phyloP scores from a whole-genome alignment of 2,888 invertebrate species.

The Dromius quadrimaculatus region DNA sequence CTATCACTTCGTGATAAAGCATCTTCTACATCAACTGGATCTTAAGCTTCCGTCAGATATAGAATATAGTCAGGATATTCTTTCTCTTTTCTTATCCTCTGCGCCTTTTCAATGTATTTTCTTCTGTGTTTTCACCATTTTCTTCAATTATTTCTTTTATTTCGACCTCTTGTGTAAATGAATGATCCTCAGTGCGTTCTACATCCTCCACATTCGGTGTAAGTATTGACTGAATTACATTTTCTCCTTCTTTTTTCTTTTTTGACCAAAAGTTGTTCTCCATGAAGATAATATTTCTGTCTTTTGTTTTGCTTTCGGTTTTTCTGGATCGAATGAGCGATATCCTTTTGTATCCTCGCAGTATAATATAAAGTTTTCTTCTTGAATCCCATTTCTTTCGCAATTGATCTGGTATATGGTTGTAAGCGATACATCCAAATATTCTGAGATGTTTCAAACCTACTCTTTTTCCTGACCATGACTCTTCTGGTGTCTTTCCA shows the following conservation, averaged over 20 bases:
- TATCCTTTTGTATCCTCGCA: slow-evolving; percentile 57
- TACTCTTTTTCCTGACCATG: slow-evolving; percentile 54
- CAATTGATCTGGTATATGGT: slow-evolving; percentile 52
- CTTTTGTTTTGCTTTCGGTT: slow-evolving; percentile 53
- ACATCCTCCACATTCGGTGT: background rate
- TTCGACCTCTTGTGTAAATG: background rate
- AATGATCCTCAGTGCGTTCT: background rate
- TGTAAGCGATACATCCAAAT: slow-evolving; percentile 49
- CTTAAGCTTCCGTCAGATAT: background rate
- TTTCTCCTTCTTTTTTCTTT: background rate
- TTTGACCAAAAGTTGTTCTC: background rate
- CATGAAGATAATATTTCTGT: slow-evolving; percentile 45
- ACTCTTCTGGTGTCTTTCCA: slow-evolving; percentile 36
- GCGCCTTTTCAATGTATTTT: background rate
- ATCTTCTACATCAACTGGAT: background rate
- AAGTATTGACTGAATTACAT: background rate
- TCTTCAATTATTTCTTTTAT: background rate
- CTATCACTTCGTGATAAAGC: background rate
- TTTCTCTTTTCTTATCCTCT: background rate
- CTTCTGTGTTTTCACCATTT: background rate
- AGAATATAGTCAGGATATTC: background rate
- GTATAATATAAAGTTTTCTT: slow-evolving; percentile 51
- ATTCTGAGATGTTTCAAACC: slow-evolving; percentile 56
- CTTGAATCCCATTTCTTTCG: slow-evolving; percentile 52
- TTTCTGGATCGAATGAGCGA: slow-evolving; percentile 55